Conservation (phyloP, 2,888 invertebrate species). For the Cantharis nigra region DNA sequence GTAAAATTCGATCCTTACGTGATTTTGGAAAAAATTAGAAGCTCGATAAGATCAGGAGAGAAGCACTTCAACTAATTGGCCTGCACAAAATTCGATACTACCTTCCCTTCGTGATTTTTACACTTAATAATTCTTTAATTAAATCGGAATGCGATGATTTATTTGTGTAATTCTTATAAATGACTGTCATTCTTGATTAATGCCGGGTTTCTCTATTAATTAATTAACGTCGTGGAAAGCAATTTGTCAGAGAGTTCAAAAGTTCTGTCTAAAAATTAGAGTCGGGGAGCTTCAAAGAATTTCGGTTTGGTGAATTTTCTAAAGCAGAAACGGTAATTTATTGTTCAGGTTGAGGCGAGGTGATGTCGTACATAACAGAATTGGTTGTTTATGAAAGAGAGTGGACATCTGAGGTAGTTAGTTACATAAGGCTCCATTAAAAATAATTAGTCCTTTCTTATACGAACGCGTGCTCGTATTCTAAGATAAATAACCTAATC, state of each 20-base stretch:
- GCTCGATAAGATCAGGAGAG: background rate
- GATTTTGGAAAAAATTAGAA: background rate
- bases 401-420: slow-evolving; percentile 20
- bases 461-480: slow-evolving; percentile 48
- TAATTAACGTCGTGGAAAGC: background rate
- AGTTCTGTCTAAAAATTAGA: background rate
- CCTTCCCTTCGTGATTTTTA: background rate
- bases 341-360: background rate
- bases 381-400: slow-evolving; percentile 20
- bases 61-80: background rate
- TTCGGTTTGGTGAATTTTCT: background rate
- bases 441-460: slow-evolving; percentile 53
- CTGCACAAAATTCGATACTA: background rate
- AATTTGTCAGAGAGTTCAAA: background rate
- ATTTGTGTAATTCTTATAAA: background rate
- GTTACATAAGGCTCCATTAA: slow-evolving; percentile 51
- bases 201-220: background rate
- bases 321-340: background rate
- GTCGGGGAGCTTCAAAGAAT: background rate
- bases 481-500: slow-evolving; percentile 47
- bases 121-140: background rate
- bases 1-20: background rate
- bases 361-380: slow-evolving; percentile 5
- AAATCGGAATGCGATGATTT: background rate
- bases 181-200: background rate